Evolutionary conservation across 2,888 invertebrate genomes (phyloP), one percentile per base, ranked within the genome.

Genomic region (Eupithecia abbreviata): DNA sequence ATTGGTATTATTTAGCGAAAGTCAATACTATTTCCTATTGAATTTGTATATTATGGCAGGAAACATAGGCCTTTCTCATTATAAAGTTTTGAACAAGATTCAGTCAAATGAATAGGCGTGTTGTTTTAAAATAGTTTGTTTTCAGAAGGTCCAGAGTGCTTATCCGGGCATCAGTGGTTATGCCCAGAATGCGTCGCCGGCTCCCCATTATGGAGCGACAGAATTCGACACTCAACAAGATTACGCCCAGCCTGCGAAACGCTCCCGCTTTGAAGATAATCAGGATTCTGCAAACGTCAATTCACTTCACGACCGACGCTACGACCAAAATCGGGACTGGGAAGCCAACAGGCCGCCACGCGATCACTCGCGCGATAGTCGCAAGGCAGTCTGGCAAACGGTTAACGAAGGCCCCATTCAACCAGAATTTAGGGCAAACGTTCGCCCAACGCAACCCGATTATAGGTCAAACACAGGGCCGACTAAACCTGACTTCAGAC

Each of bases 91-190:
- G 30, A 30, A 30, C 30, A 30, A 30, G 30, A 30, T 30, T 1
- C 30, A 30, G 30, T 30, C 30, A 30, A 30, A 30, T 30, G 30
- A 15, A 51, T 51, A 51, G 51, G 67, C 45, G 45, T 55, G 47
- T 13, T 78, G 69, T 78, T 62, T 78, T 65, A 79, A 77, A 75
- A 12, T 30, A 70, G 70, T 78, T 79, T 80, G 62, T 73, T 81
- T 79, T 67, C 81, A 81, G 81, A 78, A 72, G 72, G 73, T 79
- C 75, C 80, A 77, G 80, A 78, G 70, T 72, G 51, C 77, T 55
- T 80, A 70, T 58, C 75, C 75, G 79, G 76, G 55, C 73, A 69
- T 76, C 75, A 69, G 72, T 76, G 73, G 55, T 6, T 73, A 18
- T 71, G 4, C 69, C n/a, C 78, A 81, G 45, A 69, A 45, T n/a